These are phyloP conservation scores for Corydoras sp. DNA, from an alignment of 2,113 vertebrate species.

Conservation along the genomic window DNA sequence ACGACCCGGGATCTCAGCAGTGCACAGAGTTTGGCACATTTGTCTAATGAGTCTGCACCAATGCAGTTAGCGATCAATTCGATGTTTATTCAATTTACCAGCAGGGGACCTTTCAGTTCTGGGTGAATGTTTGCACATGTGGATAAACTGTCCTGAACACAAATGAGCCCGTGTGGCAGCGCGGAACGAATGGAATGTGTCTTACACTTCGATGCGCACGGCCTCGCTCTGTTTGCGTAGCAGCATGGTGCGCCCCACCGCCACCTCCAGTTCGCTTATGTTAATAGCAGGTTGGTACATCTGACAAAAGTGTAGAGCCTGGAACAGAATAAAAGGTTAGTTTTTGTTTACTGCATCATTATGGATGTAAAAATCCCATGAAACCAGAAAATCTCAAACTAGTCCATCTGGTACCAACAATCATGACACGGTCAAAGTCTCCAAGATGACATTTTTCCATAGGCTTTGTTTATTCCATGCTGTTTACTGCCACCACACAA, in stretches of 20 bases:
- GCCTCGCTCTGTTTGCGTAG: conserved; percentile 68
- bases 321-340: conserved; percentile 1
- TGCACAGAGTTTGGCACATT: neutral
- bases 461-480: too few species aligned
- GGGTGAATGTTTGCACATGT: conserved; percentile 18
- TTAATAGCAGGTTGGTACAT: conserved; percentile 85
- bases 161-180: too few species aligned
- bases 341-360: too few species aligned
- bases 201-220: conserved; percentile 73
- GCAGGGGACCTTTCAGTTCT: conserved; percentile 24
- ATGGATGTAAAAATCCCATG: too few species aligned
- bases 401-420: too few species aligned
- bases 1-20: conserved; percentile 4
- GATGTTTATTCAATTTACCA: conserved; percentile 54
- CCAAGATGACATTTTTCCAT: too few species aligned
- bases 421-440: too few species aligned
- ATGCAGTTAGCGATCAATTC: conserved; percentile 49
- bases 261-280: conserved; percentile 73
- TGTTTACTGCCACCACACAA: too few species aligned
- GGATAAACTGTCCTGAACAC: too few species aligned
- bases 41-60: conserved; percentile 33
- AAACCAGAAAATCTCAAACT: too few species aligned
- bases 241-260: conserved; percentile 77
- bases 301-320: conserved; percentile 87
- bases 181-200: too few species aligned